phyloP scores from a whole-genome alignment of 2,888 invertebrate species.

The Macaria notata region DNA sequence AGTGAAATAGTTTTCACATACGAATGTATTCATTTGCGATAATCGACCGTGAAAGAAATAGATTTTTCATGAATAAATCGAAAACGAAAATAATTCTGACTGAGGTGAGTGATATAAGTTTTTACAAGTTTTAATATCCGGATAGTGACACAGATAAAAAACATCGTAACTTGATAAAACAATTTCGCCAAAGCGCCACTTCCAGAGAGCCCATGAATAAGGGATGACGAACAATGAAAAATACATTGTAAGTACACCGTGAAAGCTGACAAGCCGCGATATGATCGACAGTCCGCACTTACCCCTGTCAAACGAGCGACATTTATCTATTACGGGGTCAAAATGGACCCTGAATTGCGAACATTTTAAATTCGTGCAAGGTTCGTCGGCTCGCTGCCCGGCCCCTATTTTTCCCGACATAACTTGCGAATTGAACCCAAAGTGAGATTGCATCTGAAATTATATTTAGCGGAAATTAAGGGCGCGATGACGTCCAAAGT shows the following conservation, averaged over 20 bases:
- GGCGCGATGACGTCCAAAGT: constrained; percentile 66
- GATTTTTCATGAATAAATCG: too few species aligned
- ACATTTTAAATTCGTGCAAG: constrained; percentile 33
- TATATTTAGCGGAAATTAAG: constrained; percentile 76
- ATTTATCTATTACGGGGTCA: constrained; percentile 49
- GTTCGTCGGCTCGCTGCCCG: constrained; percentile 14
- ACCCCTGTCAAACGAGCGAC: constrained; percentile 50
- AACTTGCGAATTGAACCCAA: constrained; percentile 60
- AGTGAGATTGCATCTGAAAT: constrained; percentile 73
- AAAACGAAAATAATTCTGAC: too few species aligned
- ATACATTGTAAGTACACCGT: constrained; percentile 31
- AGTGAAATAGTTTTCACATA: too few species aligned
- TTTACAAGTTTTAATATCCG: too few species aligned
- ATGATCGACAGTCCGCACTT: constrained; percentile 48
- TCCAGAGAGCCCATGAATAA: constrained; percentile 22
- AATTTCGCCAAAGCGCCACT: constrained; percentile 16
- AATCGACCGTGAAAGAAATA: too few species aligned
- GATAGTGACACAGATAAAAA: too few species aligned
- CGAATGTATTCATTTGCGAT: too few species aligned
- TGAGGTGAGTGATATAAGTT: too few species aligned
- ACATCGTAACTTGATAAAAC: constrained; percentile 3
- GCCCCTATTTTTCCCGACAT: constrained; percentile 34
- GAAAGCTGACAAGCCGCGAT: constrained; percentile 31
- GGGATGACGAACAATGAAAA: constrained; percentile 44
- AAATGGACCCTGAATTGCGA: constrained; percentile 41